A percentile compares a stretch with the other conserved stretches of the same genome.
Conservation (phyloP, 1,140 invertebrate species). For the Eciton burchellii region DNA sequence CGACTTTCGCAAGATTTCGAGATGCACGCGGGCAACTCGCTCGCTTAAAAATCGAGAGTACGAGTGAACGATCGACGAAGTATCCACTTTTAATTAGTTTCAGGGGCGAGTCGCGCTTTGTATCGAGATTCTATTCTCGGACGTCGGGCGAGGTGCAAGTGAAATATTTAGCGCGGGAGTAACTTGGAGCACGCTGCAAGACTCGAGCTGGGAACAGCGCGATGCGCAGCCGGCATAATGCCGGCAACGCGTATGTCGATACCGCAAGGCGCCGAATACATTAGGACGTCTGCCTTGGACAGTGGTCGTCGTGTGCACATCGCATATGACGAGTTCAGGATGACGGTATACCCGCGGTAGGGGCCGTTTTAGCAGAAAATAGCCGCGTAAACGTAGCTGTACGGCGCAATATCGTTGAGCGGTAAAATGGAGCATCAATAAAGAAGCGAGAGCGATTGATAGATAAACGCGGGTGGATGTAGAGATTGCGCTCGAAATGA, state of each 20-base stretch:
- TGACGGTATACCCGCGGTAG: background rate
- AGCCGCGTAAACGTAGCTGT: slow-evolving; percentile 16
- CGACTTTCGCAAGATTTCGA: background rate
- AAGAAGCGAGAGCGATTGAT: background rate
- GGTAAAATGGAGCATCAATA: slow-evolving; percentile 17
- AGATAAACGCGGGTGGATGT: background rate
- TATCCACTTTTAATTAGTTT: background rate
- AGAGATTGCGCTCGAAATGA: background rate
- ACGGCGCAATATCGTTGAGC: background rate
- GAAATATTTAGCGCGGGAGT: background rate
- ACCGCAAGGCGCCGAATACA: slow-evolving; percentile 73
- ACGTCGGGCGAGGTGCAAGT: background rate
- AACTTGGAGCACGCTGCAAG: background rate
- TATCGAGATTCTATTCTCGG: background rate
- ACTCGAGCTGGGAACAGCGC: background rate
- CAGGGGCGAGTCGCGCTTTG: background rate
- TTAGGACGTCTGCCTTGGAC: slow-evolving; percentile 65
- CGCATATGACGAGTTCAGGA: slow-evolving; percentile 23
- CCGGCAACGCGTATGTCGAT: slow-evolving; percentile 60
- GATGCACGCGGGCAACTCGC: too few relatives aligned
- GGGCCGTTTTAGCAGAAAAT: slow-evolving; percentile 27
- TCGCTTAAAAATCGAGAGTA: too few relatives aligned
- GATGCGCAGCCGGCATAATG: background rate
- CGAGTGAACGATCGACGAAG: background rate
- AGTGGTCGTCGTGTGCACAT: slow-evolving; percentile 5